Conservation (phyloP, 2,797 vertebrate species). For the Pseudocheirus occidentalis region DNA sequence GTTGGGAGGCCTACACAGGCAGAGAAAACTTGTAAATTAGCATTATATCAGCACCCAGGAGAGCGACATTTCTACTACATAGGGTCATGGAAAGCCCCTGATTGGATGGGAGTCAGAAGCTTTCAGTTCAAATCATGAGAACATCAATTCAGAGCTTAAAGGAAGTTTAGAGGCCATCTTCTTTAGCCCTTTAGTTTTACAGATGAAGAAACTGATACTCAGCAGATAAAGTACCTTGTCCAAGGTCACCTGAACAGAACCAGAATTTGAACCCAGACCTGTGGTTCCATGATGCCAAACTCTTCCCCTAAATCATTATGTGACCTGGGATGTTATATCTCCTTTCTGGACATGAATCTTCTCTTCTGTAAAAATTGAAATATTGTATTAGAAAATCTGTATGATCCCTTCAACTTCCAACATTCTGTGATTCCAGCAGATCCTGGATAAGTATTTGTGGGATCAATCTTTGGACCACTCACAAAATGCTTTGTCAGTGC, state of each 20-base stretch:
- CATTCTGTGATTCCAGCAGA: background rate
- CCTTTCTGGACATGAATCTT: background rate
- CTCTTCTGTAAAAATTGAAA: background rate
- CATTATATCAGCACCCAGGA: background rate
- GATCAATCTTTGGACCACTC: background rate
- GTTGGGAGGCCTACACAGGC: background rate
- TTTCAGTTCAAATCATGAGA: background rate
- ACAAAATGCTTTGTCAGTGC: background rate
- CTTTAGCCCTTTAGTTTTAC: background rate
- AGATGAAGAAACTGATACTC: background rate
- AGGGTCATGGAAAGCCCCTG: background rate
- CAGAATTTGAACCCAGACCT: background rate
- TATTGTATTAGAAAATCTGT: background rate
- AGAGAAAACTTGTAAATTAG: background rate
- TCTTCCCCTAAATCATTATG: background rate
- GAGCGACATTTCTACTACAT: background rate
- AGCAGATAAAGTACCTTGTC: background rate
- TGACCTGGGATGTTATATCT: background rate
- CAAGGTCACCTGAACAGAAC: background rate
- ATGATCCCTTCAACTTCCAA: background rate
- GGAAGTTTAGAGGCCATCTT: background rate
- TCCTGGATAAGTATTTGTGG: background rate
- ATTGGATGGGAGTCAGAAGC: background rate
- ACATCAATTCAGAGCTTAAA: background rate
- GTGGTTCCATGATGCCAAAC: background rate